Conservation (phyloP, 2,113 vertebrate species). For the Pelmatolapia mariae region DNA sequence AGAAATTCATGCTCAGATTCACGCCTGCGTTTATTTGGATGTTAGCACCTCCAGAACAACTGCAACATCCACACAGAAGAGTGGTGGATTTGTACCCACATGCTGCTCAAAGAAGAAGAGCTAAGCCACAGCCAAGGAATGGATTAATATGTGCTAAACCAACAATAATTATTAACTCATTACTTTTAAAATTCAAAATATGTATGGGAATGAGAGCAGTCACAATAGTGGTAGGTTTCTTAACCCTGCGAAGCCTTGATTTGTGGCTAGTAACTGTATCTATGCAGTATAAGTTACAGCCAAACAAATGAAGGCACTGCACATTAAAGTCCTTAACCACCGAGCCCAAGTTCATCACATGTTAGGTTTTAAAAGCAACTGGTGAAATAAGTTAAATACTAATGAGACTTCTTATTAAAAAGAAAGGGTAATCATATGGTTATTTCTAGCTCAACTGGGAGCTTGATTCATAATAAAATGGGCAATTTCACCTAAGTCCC, state of each 20-base stretch:
- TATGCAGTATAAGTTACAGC: neutral
- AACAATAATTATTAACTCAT: neutral
- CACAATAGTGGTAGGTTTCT: neutral
- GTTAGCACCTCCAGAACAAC: neutral
- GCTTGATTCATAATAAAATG: slow-evolving; percentile 66
- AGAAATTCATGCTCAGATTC: neutral
- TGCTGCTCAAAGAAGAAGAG: neutral
- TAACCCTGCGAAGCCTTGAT: neutral
- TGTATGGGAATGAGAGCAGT: neutral
- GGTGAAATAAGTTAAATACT: neutral
- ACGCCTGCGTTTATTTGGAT: neutral
- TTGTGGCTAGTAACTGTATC: neutral
- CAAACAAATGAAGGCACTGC: neutral
- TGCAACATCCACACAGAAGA: neutral
- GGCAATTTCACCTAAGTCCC: slow-evolving; percentile 64
- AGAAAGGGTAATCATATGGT: slow-evolving; percentile 38
- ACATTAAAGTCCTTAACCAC: neutral
- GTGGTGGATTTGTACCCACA: neutral
- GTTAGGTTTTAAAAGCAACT: neutral
- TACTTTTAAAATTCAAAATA: neutral
- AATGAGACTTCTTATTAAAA: slow-evolving; percentile 29
- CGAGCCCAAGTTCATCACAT: neutral
- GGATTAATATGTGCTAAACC: neutral
- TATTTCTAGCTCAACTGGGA: slow-evolving; percentile 58
- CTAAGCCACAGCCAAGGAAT: neutral